Base-by-base conservation (phyloP, 1,140 invertebrate species). In the Habropoda laboriosa region DNA sequence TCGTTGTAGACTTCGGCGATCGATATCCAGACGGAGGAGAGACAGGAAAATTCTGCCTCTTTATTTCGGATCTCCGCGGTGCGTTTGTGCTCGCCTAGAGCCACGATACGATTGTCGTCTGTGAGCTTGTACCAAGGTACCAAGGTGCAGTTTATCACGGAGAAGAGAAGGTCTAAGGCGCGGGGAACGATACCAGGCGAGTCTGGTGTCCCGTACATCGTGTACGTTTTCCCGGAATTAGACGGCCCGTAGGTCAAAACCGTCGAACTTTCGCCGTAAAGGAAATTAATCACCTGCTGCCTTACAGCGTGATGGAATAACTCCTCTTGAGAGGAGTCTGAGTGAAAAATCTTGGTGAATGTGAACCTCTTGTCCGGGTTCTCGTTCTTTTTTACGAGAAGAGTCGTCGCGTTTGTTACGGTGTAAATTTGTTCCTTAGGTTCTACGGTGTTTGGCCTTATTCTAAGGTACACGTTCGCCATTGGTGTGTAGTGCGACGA, bases 1-100 rank as follows among this genome's bases (percentile, higher is more conserved):
- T 99, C 98, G 92, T 99, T 99, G 90, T 99, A 98, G 67, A 99
- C 97, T 92, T 99, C 98, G 3, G 95, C 95, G 92, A 97, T 98
- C 13, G 97, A 97, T 21, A 99, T 94, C 97, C 97, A 98, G 10
- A 97, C 93, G 63, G 83, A 89, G 80, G 85, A 93, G 75, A 91
- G 87, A 13, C 61, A 83, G n/a, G n/a, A n/a, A n/a, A n/a, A n/a
- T n/a, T n/a, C n/a, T n/a, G n/a, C n/a, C n/a, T n/a, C 4, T 7
- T 53, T 84, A 2, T 10, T 70, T n/a, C 90, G 77, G n/a, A 83
- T 79, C 80, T 94, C 94, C 16, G 73, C 64, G 0, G 79, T 16
- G 0, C 86, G 71, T 1, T 86, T 67, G 1, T 60, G 30, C 30
- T 92, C 91, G 61, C 89, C 88, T n/a, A 95, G 81, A n/a, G 89